Evolutionary conservation across 2,797 vertebrate genomes (phyloP), one percentile per base, ranked within the genome.

Genomic region (Scleropages formosus): DNA sequence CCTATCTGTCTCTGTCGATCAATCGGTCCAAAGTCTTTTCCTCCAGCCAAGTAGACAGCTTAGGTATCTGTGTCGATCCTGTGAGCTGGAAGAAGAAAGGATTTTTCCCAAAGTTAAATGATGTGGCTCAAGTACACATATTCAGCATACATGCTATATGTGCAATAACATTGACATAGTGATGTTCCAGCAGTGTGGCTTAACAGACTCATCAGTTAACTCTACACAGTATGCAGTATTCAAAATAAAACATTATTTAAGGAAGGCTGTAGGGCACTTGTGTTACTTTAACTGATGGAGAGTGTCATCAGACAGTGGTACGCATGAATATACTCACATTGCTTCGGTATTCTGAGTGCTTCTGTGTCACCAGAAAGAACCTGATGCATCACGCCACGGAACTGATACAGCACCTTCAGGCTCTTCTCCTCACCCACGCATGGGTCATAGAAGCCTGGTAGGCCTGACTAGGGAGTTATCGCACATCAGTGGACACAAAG

Each of bases 331-430:
- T 18, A 91, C 96, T 95, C 85, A 99, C 98, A 99, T 89, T 99
- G 98, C 94, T 98, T 99, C 91, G 98, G 97, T 97, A 99, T 98
- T 93, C 96, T 94, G 83, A 99, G 96, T 77, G 96, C 89, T 88
- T 99, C 97, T 0, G 88, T 88, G 90, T 99, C 97, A 59, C 90
- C 91, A 12, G 94, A 94, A 90, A 96, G 93, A 87, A 99, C 97
- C 87, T 99, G 98, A 85, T 99, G 98, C 87, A 99, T 93, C 83
- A 96, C 96, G 18, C 98, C 98, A 22, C 95, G 93, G 91, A 99
- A 99, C 91, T 99, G 96, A 91, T 99, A 99, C 64, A 99, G 95
- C 88, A 99, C 93, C 86, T 98, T 98, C 74, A 99, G 89, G 86
- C 92, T 96, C 93, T 99, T 99, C 82, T 98, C 97, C 84, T 99